A percentile compares a stretch with the other conserved stretches of the same genome.
phyloP scores from a whole-genome alignment of 2,888 invertebrate species.

The Drosophila ustulata region DNA sequence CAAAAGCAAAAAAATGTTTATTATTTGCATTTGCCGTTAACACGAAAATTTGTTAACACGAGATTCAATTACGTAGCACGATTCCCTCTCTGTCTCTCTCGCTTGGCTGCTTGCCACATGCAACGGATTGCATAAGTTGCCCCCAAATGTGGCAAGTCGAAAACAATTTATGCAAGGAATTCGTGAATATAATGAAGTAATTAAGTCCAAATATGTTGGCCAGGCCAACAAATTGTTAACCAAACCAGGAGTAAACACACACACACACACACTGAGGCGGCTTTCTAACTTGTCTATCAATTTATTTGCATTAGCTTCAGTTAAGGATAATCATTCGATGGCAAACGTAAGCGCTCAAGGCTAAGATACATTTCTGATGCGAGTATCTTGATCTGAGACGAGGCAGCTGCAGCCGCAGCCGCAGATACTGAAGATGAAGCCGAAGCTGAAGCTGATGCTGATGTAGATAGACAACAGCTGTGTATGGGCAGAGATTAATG shows the following conservation, averaged over 20 bases:
- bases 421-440: slow-evolving; percentile 3
- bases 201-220: slow-evolving; percentile 58
- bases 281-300: slow-evolving; percentile 15
- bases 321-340: slow-evolving; percentile 1
- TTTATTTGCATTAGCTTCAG: slow-evolving; percentile 40
- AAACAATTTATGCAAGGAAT: slow-evolving; percentile 51
- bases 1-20: slow-evolving; percentile 22
- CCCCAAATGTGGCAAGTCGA: slow-evolving; percentile 31
- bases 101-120: slow-evolving; percentile 27
- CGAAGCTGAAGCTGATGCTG: too few species aligned
- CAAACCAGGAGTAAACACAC: slow-evolving; percentile 10
- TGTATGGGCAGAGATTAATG: slow-evolving; percentile 64
- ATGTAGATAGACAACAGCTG: slow-evolving; percentile 20
- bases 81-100: background rate
- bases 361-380: slow-evolving; percentile 28
- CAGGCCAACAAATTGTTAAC: slow-evolving; percentile 25
- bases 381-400: slow-evolving; percentile 40
- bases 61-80: slow-evolving; percentile 54
- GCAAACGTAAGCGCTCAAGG: slow-evolving; percentile 40
- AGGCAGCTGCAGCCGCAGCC: slow-evolving; percentile 43
- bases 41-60: slow-evolving; percentile 56
- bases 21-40: slow-evolving; percentile 63
- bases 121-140: slow-evolving; percentile 52
- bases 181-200: slow-evolving; percentile 63
- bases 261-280: background rate